Evolutionary conservation across 30 jellyfish, hydroid and myxozoan species (phyloP).

Genomic region (Rhopilema esculentum): DNA sequence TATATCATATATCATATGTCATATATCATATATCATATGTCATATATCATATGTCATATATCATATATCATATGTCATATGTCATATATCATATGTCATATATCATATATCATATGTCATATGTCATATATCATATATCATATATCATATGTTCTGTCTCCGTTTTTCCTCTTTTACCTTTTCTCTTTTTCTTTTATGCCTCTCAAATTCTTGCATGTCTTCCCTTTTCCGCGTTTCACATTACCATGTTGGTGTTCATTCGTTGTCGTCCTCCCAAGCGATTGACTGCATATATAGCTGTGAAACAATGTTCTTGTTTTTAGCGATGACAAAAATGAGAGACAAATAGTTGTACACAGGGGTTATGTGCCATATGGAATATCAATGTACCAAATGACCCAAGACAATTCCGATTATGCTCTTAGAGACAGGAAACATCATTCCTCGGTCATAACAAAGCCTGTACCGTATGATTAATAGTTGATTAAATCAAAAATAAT

Average conservation of each 20-base stretch:
- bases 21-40: too few relatives aligned
- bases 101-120: not conserved
- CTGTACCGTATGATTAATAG: slow-evolving; percentile 84
- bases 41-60: not conserved
- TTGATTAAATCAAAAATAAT: not conserved
- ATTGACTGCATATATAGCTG: not conserved
- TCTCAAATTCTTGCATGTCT: not conserved
- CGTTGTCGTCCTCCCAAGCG: not conserved
- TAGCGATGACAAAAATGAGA: slow-evolving; percentile 27
- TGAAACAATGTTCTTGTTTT: not conserved
- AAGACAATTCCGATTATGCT: slow-evolving; percentile 87
- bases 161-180: not conserved
- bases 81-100: too few relatives aligned
- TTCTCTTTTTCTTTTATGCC: not conserved
- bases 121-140: too few relatives aligned
- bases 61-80: too few relatives aligned
- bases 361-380: slow-evolving; percentile 84
- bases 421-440: slow-evolving; percentile 86
- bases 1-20: too few relatives aligned
- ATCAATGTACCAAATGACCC: slow-evolving; percentile 89
- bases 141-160: not conserved
- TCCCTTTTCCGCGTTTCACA: not conserved
- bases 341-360: slow-evolving; percentile 76
- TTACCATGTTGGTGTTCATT: not conserved
- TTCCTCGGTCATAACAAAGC: slow-evolving; percentile 71